Evolutionary conservation across 2,113 vertebrate species (phyloP).

Genomic region (Holacanthus passer): DNA sequence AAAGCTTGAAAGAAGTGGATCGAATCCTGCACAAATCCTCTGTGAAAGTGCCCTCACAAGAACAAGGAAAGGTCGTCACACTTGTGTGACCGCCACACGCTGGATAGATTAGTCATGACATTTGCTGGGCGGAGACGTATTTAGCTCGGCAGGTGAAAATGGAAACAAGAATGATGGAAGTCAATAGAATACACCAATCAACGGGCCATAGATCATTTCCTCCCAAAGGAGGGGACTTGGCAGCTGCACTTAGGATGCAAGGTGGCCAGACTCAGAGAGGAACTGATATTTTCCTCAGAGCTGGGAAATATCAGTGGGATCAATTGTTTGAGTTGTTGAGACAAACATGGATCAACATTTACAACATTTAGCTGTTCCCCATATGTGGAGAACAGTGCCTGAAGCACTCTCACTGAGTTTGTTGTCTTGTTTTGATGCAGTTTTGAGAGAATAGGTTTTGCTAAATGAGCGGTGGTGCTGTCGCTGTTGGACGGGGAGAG

Average conservation of each 20-base stretch:
- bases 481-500: too few species aligned
- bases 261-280: neutral
- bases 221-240: neutral
- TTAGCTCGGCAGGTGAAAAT: conserved; percentile 14
- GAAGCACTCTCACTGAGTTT: neutral
- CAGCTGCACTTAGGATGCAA: conserved; percentile 36
- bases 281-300: neutral
- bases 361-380: too few species aligned
- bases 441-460: too few species aligned
- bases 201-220: conserved; percentile 40
- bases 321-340: conserved; percentile 5
- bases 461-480: too few species aligned
- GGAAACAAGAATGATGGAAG: conserved; percentile 40
- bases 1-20: neutral
- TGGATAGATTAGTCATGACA: conserved; percentile 11
- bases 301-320: conserved; percentile 4
- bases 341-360: too few species aligned
- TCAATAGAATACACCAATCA: conserved; percentile 43
- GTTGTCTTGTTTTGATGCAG: neutral
- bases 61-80: conserved; percentile 16
- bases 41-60: neutral
- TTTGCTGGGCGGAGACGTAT: conserved; percentile 13
- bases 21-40: neutral
- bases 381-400: neutral
- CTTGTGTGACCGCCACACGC: conserved; percentile 1